Evolutionary conservation across 23 tunicate species (phyloP).

Genomic region (Ciona savignyi): DNA sequence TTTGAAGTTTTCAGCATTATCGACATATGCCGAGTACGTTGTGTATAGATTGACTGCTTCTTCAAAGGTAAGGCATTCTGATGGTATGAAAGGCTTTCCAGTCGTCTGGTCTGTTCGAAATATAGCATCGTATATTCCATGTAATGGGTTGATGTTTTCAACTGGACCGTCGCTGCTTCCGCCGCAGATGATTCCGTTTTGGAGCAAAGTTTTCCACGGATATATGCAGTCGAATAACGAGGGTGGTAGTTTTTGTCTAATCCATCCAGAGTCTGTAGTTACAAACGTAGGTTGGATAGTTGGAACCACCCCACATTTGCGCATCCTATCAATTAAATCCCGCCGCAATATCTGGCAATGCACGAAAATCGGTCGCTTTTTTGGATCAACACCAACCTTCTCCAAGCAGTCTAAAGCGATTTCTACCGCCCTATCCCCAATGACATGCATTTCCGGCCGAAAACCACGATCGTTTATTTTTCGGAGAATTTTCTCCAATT

Average conservation of each 20-base stretch:
- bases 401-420: slow-evolving; percentile 51
- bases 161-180: slow-evolving; percentile 93
- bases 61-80: slow-evolving; percentile 63
- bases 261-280: slow-evolving; percentile 52
- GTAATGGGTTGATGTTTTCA: slow-evolving; percentile 55
- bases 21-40: slow-evolving; percentile 66
- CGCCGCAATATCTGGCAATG: slow-evolving; percentile 85
- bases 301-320: slow-evolving; percentile 63
- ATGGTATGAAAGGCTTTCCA: slow-evolving; percentile 16
- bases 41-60: slow-evolving; percentile 88
- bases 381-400: slow-evolving; percentile 29
- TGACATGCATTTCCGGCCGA: slow-evolving; percentile 88
- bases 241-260: slow-evolving; percentile 38
- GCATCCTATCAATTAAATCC: slow-evolving; percentile 57
- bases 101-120: slow-evolving; percentile 20
- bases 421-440: slow-evolving; percentile 93
- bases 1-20: slow-evolving; percentile 35
- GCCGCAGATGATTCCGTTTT: slow-evolving; percentile 58
- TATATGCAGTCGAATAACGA: slow-evolving; percentile 35
- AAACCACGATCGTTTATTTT: slow-evolving; percentile 44
- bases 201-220: slow-evolving; percentile 69
- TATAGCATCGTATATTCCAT: slow-evolving; percentile 86
- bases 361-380: slow-evolving; percentile 63
- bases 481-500: slow-evolving; percentile 21
- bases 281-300: slow-evolving; percentile 84